Base-by-base conservation (phyloP, 1,140 invertebrate genomes). In the Wiebesia pumilae region DNA sequence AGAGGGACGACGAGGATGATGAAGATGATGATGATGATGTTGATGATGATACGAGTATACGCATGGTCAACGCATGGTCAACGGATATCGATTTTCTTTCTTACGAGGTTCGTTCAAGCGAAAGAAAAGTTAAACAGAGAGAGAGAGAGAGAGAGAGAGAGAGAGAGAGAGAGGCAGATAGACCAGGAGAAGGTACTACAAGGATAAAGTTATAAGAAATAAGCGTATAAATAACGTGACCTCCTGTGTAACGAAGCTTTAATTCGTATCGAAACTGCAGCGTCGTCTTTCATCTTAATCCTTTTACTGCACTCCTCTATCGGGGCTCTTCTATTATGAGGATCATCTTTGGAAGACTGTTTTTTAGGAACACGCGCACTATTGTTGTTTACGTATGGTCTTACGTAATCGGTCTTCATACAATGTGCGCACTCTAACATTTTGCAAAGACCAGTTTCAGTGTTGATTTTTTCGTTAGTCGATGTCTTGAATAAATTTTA, bases 201-300 rank as follows among this genome's bases (percentile, higher is more conserved):
- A n/a, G n/a, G 3, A 33, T 33, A 69, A 85, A 69, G 2, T 75
- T 43, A 75, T 75, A 24, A 43, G 38, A 1, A 21, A 40, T 38
- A 47, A 51, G 43, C 54, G 33, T 81, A 85, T 81, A 81, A 85
- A 85, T 81, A 81, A 80, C 73, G 78, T 54, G 84, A 58, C 78
- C 65, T 85, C 67, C 65, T 43, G 33, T 58, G 21, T n/a, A 80
- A 80, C 54, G 54, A 80, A 81, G 38, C 65, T 62, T 65, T 7
- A 81, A 69, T 58, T 51, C 33, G 51, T 27, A 9, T 38, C 65
- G 62, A 58, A 69, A 82, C 51, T 82, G 38, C 35, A 82, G 27
- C 40, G 35, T 81, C 38, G 27, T 24, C 65, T 82, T 30, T 65
- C 38, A 40, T 67, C 77, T 67, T 69, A 69, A 69, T 82, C 35